A percentile compares a stretch with the other conserved stretches of the same genome.
Evolutionary conservation across 2,888 invertebrate species (phyloP).

Genomic region (Halocaridina rubra): DNA sequence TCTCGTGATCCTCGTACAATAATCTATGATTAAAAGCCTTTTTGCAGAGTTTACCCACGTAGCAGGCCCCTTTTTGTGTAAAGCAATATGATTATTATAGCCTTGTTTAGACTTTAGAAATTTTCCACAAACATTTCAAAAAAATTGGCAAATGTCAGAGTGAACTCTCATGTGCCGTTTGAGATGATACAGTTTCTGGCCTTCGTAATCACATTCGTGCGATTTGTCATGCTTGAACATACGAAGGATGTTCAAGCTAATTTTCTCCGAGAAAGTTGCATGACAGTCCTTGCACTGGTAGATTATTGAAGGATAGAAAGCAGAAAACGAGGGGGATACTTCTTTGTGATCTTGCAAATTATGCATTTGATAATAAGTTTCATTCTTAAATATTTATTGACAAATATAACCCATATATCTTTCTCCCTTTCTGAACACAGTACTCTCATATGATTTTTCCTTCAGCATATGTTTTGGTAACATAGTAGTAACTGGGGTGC

Average conservation of each 20-base stretch:
- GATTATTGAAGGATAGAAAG: neutral
- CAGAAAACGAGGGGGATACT: too few relatives aligned
- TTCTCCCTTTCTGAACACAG: neutral
- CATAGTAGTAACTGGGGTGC: too few relatives aligned
- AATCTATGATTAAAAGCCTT: conserved; percentile 69
- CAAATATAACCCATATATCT: neutral
- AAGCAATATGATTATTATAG: conserved; percentile 66
- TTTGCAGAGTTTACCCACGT: conserved; percentile 67
- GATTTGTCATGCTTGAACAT: conserved; percentile 17
- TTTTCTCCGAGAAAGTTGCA: conserved; percentile 12
- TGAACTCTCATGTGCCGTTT: conserved; percentile 50
- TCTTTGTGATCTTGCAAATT: neutral
- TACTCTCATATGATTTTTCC: too few relatives aligned
- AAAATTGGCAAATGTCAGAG: conserved; percentile 6
- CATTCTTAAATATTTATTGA: neutral
- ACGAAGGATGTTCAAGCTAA: conserved; percentile 9
- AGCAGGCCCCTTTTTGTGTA: conserved; percentile 69
- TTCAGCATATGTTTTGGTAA: too few relatives aligned
- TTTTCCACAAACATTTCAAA: conserved; percentile 31
- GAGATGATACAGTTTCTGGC: conserved; percentile 36
- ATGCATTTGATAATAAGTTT: neutral
- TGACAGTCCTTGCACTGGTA: conserved; percentile 6
- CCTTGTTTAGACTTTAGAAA: conserved; percentile 35
- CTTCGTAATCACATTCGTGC: conserved; percentile 40
- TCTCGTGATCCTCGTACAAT: conserved; percentile 68